These are phyloP conservation scores for Hedya salicella DNA, from an alignment of 2,888 invertebrate species.

Conservation along the genomic window DNA sequence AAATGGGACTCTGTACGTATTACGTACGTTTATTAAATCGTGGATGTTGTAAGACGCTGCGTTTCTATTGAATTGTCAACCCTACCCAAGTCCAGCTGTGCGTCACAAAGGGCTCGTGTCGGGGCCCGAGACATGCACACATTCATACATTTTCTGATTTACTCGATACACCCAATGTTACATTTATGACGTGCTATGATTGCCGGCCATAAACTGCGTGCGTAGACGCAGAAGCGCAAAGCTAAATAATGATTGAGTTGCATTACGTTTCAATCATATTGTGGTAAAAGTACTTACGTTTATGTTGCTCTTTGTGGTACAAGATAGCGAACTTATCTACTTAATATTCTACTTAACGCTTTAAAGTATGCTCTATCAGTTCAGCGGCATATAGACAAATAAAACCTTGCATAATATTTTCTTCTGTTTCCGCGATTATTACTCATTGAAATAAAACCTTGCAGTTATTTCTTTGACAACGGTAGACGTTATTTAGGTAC, in stretches of 20 bases:
- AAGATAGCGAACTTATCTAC: no score
- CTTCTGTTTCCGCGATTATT: no score
- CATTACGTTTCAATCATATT: constrained; percentile 28
- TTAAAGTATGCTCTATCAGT: no score
- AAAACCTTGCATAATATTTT: no score
- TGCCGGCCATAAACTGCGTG: constrained; percentile 24
- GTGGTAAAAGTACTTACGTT: constrained; percentile 12
- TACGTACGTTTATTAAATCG: no score
- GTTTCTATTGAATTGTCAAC: constrained; percentile 11
- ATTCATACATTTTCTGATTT: constrained; percentile 28
- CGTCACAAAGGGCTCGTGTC: constrained; percentile 31
- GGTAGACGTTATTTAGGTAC: no score
- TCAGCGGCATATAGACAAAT: no score
- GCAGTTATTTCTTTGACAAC: no score
- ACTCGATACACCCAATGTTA: constrained; percentile 29
- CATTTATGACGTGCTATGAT: constrained; percentile 39
- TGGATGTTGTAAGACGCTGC: background rate
- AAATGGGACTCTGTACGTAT: no score
- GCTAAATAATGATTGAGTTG: constrained; percentile 30
- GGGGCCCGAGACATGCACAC: constrained; percentile 11
- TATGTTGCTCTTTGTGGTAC: background rate
- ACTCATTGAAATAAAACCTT: no score
- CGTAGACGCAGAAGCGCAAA: constrained; percentile 27
- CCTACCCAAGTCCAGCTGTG: constrained; percentile 6
- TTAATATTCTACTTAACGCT: no score